Base-by-base conservation (phyloP, 2,888 invertebrate genomes). In the Cephus pygmeus region DNA sequence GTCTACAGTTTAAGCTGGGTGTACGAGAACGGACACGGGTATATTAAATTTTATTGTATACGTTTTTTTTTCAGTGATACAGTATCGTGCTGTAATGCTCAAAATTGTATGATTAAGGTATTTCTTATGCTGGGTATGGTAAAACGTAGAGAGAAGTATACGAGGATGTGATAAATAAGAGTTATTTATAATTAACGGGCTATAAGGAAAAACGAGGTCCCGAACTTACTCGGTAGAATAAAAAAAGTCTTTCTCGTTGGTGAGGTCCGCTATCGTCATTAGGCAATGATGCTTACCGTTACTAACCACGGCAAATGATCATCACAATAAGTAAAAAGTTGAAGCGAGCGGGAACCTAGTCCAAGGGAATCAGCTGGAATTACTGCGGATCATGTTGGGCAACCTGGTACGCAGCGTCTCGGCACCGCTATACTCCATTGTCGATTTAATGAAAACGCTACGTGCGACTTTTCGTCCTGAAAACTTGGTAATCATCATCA, bases 271-370 rank as follows among this genome's bases (percentile, higher is more conserved):
- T 34, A 36, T 74, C 34, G 35, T 36, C 31, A 75, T 78, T 78
- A 71, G 73, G 78, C 73, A 78, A 78, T 56, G 76, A 12, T 56
- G 34, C 68, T 31, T 77, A 77, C 77, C 77, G 77, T 77, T 77
- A 77, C 77, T 33, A 77, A 35, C 34, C 68, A 69, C 75, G 75
- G 73, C 77, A 76, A 76, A 78, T 75, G 56, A 34, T n/a, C n/a
- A 15, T 12, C 69, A 73, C 77, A 40, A 40, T 56, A 33, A 69
- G 69, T 69, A 12, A 36, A 75, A 69, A 33, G 56, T 23, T 56
- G 23, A 23, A 56, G 23, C 56, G 23, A 56, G 56, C 23, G 56
- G 23, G 56, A 56, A 23, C 56, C 56, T 56, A 56, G 56, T 56
- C 23, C 56, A 23, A 56, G 56, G 56, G 68, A 76, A 76, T 76